Base-by-base conservation (phyloP, 2,113 vertebrate genomes). In the Xiphophorus hellerii region DNA sequence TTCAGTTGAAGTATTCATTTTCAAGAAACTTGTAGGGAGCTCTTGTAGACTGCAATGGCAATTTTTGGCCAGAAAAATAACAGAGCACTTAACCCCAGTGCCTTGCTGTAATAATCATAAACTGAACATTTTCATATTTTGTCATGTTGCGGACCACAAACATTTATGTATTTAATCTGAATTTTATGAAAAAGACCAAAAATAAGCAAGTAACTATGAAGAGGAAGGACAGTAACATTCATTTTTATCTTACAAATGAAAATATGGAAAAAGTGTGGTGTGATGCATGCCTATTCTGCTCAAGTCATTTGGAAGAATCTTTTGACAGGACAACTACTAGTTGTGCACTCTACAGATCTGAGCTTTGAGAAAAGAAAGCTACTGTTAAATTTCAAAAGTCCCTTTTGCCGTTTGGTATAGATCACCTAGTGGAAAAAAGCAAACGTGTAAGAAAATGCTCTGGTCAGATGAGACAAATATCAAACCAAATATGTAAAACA, bases 1-100 rank as follows among this genome's bases (percentile, higher is more conserved):
- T 73, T 33, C 51, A 51, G 4, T 22, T 58, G 25, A 58, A n/a
- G 51, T 25, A 58, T n/a, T n/a, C 22, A 27, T 20, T 17, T 29
- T 60, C n/a, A 66, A 29, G 15, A 39, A 54, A 37, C 31, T 61
- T 64, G 44, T 29, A 58, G 54, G 61, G 71, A 84, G 64, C n/a
- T 69, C 25, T 65, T 51, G 30, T 51, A 78, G 64, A 71, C 48
- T 67, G 73, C 42, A 66, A 37, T 74, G 13, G 31, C 4, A 31
- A 11, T 4, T 65, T 72, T 64, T 82, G 63, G 82, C 51, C 63
- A 37, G 61, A 31, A 25, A 51, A 62, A 7, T 51, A 82, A 75
- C 30, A 72, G 33, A 81, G 81, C 70, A 81, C 81, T 77, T 86
- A 74, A 74, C 63, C 15, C 12, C 51, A 54, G 51, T 20, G 51